Conservation (phyloP, 2,113 vertebrate genomes). For the Xiphophorus couchianus region DNA sequence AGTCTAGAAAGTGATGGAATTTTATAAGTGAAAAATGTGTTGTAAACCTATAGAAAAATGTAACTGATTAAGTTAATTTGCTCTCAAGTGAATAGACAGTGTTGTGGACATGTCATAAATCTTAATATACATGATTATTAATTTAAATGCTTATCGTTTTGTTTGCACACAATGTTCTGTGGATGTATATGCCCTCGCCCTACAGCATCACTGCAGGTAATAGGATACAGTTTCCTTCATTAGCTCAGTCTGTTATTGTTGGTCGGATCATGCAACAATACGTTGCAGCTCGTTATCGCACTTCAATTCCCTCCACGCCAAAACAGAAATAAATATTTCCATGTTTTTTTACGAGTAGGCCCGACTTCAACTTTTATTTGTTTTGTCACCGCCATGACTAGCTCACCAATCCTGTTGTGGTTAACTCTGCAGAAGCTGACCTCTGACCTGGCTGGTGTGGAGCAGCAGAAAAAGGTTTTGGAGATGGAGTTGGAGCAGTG, state of each 20-base stretch:
- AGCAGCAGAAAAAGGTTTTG: conserved; percentile 88
- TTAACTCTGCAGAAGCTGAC: conserved; percentile 82
- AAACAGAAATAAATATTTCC: conserved; percentile 15
- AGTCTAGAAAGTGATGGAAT: too few relatives aligned
- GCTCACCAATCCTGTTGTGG: conserved; percentile 41
- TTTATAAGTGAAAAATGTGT: neutral
- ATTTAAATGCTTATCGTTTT: neutral
- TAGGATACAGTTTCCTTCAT: neutral
- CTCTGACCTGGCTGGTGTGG: conserved; percentile 83
- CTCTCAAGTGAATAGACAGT: neutral
- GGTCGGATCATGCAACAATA: neutral
- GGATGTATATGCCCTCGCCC: neutral
- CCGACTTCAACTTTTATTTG: conserved; percentile 42
- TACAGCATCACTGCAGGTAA: neutral
- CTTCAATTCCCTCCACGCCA: conserved; percentile 6
- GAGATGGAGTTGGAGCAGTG: conserved; percentile 81
- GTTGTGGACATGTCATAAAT: neutral
- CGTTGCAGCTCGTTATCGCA: conserved; percentile 1
- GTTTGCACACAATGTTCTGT: neutral
- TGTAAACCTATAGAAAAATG: neutral
- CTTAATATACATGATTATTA: neutral
- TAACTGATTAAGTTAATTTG: neutral
- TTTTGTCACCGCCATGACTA: conserved; percentile 29
- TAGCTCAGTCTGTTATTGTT: neutral
- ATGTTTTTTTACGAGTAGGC: conserved; percentile 6